Evolutionary conservation across 1,140 invertebrate species (phyloP).

Genomic region (Panagrolaimus sp.): DNA sequence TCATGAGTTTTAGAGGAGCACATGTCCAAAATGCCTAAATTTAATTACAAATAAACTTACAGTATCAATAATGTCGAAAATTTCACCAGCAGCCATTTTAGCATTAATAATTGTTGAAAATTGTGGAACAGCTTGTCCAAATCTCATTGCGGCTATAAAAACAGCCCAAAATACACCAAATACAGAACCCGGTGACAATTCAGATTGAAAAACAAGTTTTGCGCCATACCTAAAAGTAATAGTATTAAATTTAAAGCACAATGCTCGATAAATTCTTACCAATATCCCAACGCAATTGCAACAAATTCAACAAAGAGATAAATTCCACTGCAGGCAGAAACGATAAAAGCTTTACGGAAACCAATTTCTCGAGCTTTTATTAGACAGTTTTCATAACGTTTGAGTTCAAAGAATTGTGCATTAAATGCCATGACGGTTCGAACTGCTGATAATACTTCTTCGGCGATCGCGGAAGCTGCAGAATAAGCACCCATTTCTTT

Average conservation of each 20-base stretch:
- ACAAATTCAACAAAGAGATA: slow-evolving; percentile 16
- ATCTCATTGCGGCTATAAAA: slow-evolving; percentile 74
- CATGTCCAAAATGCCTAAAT: no score
- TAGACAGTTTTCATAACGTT: slow-evolving; percentile 29
- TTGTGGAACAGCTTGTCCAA: slow-evolving; percentile 75
- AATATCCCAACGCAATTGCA: not conserved
- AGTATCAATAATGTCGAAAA: slow-evolving; percentile 73
- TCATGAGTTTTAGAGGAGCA: no score
- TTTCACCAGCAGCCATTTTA: slow-evolving; percentile 69
- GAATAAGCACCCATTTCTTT: slow-evolving; percentile 52
- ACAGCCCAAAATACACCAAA: slow-evolving; percentile 75
- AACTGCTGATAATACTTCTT: slow-evolving; percentile 72
- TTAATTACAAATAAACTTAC: no score
- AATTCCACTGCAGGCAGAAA: not conserved
- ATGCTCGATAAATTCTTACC: not conserved
- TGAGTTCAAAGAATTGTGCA: slow-evolving; percentile 69
- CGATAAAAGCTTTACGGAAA: slow-evolving; percentile 1
- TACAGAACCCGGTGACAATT: slow-evolving; percentile 66
- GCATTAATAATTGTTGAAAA: slow-evolving; percentile 72
- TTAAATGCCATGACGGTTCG: slow-evolving; percentile 76
- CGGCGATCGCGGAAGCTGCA: slow-evolving; percentile 71
- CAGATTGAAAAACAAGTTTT: slow-evolving; percentile 61
- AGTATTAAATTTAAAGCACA: no score
- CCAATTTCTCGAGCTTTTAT: not conserved
- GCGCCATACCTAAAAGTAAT: slow-evolving; percentile 33